Evolutionary conservation across 2,113 vertebrate species (phyloP), one percentile per base, ranked within the genome.

Genomic region (Pachycephala philippinensis): DNA sequence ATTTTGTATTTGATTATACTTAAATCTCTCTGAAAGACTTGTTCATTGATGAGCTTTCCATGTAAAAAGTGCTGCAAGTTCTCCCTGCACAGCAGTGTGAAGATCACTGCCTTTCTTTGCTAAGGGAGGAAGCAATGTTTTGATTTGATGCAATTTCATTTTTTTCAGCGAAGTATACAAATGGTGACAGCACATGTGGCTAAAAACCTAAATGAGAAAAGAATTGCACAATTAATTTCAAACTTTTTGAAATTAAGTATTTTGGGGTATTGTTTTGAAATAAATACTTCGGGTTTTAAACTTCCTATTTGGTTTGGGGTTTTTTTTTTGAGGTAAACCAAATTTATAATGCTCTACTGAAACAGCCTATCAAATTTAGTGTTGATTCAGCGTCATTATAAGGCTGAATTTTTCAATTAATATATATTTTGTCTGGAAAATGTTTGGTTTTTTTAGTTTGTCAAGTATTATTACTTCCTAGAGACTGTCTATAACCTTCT

Each of bases 231-330:
- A 72, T 65, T 39, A 0, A 37, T 84, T 69, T 94, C 19, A 80
- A 49, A 15, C 1, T 69, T 75, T 49, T 52, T 14, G 57, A 69
- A 86, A 74, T 5, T 0, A 77, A 65, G 10, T 49, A 7, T 64
- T 86, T 64, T 44, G 2, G 13, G 44, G 1, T 80, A 47, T n/a
- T 64, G 10, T 60, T 86, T 77, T 69, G 61, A 90, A 68, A 85
- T 15, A 79, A 88, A 40, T 40, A 42, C 5, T 33, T 65, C 26
- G 3, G 3, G 14, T 70, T 86, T 57, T 28, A 80, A 68, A 37
- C 7, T 50, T 69, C 5, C 7, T 52, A 0, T 27, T 37, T 18
- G 9, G 4, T 65, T 79, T 23, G 7, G 1, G 1, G 1, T 0
- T 5, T 39, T 70, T 24, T n/a, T 68, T 60, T 82, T 64, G 6